Evolutionary conservation across 2,888 invertebrate species (phyloP), one percentile per base, ranked within the genome.

Genomic region (Leptinotarsa rubiginosa): DNA sequence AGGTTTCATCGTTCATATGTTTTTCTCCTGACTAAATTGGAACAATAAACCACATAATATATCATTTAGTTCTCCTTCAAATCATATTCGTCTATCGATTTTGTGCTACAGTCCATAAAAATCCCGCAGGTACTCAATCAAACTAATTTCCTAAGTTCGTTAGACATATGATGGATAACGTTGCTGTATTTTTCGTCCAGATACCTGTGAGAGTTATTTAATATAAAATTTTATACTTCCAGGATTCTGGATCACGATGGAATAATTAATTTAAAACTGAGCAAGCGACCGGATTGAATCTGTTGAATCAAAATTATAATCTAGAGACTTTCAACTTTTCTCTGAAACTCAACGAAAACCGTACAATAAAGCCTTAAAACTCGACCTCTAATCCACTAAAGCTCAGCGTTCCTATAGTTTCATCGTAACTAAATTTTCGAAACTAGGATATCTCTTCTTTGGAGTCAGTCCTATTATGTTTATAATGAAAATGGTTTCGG

Each of bases 401-500:
- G 52, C 52, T 52, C 18, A 52, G 12, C 18, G 18, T 52, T 52
- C 3, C 52, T 18, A 52, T 12, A 18, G 4, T 52, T 52, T 18
- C 52, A 52, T 52, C 52, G 18, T 52, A 52, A 52, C 52, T 7
- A 52, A 52, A 52, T 52, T 18, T 52, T 18, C 52, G 18, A 52
- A 52, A 52, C 52, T 52, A 10, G 12, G 18, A 52, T 52, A 52
- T 18, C 52, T 22, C 25, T 59, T 22, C 25, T 25, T 22, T 59
- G 16, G 25, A 22, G 25, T 59, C 22, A 59, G 22, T 59, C 25
- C 52, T 13, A 25, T 22, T 22, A 59, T 62, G 67, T 74, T 70
- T 62, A 74, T 70, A 67, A 70, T 74, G 74, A 66, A 74, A 67
- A 70, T 70, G 70, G 67, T 67, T 62, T 59, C 50, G 54, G 67